Conservation (phyloP, 2,797 vertebrate species). For the Peromyscus attwateri region DNA sequence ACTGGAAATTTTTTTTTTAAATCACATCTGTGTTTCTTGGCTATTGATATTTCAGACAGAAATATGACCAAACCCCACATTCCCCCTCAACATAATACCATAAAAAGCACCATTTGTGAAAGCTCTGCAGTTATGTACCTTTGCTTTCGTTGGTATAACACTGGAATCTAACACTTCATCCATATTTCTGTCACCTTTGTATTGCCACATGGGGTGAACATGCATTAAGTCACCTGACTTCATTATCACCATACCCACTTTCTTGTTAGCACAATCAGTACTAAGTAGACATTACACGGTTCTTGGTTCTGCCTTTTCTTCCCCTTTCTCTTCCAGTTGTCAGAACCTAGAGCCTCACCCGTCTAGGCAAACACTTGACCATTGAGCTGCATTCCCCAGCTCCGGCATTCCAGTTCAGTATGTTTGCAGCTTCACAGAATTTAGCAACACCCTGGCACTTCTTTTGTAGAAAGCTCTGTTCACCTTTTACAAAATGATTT, state of each 20-base stretch:
- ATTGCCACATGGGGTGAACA: not conserved
- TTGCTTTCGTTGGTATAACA: not conserved
- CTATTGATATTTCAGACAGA: not conserved
- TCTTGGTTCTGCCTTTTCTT: not conserved
- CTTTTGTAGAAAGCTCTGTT: constrained; percentile 17
- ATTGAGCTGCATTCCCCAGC: not conserved
- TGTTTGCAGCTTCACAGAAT: not conserved
- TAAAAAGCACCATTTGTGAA: not conserved
- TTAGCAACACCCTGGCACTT: not conserved
- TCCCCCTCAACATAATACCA: constrained; percentile 17
- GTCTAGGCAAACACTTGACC: not conserved
- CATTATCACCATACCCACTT: not conserved
- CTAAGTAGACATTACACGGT: not conserved
- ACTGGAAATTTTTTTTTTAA: not conserved
- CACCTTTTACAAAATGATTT: not conserved
- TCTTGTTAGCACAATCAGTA: not conserved
- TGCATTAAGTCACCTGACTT: not conserved
- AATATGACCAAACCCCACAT: not conserved
- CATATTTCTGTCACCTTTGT: not conserved
- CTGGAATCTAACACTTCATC: not conserved
- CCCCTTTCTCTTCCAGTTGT: not conserved
- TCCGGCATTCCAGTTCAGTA: not conserved
- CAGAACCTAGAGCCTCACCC: not conserved
- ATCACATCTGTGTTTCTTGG: not conserved
- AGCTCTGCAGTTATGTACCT: not conserved